These are phyloP conservation scores for Bufotes viridis DNA, from an alignment of 2,797 vertebrate species.

Conservation along the genomic window DNA sequence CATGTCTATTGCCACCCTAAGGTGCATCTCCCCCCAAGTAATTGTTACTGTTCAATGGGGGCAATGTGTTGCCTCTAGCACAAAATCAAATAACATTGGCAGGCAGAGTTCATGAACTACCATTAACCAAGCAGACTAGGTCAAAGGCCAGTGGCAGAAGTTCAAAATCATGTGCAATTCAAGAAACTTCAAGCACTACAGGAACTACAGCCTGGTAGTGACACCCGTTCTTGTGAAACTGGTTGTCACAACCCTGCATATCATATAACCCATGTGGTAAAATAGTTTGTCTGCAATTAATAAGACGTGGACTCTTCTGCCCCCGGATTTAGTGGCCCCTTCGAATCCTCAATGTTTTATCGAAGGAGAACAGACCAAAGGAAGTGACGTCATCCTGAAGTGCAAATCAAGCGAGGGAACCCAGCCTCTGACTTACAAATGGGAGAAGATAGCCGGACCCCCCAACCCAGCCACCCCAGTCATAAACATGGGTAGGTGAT, in stretches of 20 bases:
- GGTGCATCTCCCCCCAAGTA: too few relatives aligned
- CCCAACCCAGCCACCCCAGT: slow-evolving; percentile 49
- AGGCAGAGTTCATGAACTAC: too few relatives aligned
- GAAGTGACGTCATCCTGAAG: slow-evolving; percentile 83
- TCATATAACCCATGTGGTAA: neutral
- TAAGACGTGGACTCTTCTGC: neutral
- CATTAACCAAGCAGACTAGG: too few relatives aligned
- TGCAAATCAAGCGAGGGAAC: slow-evolving; percentile 88
- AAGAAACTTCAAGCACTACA: too few relatives aligned
- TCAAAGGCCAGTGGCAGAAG: too few relatives aligned
- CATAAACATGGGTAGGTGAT: slow-evolving; percentile 48
- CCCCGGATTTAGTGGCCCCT: slow-evolving; percentile 78
- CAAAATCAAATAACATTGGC: too few relatives aligned
- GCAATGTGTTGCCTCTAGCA: neutral
- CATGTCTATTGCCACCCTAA: too few relatives aligned
- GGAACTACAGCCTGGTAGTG: too few relatives aligned
- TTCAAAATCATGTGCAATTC: too few relatives aligned
- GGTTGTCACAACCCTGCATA: too few relatives aligned
- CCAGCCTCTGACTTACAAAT: slow-evolving; percentile 86
- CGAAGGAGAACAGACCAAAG: slow-evolving; percentile 80
- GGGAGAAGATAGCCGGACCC: slow-evolving; percentile 77
- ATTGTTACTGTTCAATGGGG: neutral
- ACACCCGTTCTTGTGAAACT: too few relatives aligned
- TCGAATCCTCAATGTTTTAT: slow-evolving; percentile 83
- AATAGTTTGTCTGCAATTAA: neutral